A percentile compares a stretch with the other conserved stretches of the same genome.
Evolutionary conservation across 2,113 vertebrate species (phyloP).

Genomic region (Tichodroma muraria): DNA sequence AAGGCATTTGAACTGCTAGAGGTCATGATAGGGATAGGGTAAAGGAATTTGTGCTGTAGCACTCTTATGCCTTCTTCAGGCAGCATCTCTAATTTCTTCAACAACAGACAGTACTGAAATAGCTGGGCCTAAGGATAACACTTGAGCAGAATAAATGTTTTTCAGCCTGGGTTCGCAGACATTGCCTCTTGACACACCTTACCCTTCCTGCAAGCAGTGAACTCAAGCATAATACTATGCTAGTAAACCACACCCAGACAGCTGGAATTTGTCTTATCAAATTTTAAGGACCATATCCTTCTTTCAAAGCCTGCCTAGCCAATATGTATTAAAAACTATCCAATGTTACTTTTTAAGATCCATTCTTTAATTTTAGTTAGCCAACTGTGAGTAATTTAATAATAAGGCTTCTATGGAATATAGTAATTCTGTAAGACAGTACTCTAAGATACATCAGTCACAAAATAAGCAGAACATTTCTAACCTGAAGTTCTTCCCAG

Average conservation of each 20-base stretch:
- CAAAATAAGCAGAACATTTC: not conserved
- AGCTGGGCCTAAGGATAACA: not conserved
- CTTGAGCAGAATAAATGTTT: not conserved
- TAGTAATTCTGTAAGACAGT: not conserved
- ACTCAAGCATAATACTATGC: not conserved
- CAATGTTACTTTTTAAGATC: not conserved
- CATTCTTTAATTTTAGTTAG: not conserved
- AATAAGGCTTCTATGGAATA: not conserved
- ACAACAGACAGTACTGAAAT: not conserved
- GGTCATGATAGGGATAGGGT: not conserved
- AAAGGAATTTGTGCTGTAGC: not conserved
- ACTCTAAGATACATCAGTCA: not conserved
- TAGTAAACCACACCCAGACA: not conserved
- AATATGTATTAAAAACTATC: not conserved
- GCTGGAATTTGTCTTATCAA: not conserved
- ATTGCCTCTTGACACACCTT: not conserved
- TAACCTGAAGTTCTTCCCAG: constrained; percentile 83
- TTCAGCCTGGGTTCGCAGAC: not conserved
- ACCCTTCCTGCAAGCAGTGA: not conserved
- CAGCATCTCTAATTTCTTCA: not conserved
- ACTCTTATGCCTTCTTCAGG: not conserved
- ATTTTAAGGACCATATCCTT: not conserved
- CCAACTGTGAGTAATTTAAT: not conserved
- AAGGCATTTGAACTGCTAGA: not conserved
- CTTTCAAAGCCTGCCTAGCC: not conserved